phyloP scores from a whole-genome alignment of 2,113 vertebrate genomes.

The Saiga tatarica region DNA sequence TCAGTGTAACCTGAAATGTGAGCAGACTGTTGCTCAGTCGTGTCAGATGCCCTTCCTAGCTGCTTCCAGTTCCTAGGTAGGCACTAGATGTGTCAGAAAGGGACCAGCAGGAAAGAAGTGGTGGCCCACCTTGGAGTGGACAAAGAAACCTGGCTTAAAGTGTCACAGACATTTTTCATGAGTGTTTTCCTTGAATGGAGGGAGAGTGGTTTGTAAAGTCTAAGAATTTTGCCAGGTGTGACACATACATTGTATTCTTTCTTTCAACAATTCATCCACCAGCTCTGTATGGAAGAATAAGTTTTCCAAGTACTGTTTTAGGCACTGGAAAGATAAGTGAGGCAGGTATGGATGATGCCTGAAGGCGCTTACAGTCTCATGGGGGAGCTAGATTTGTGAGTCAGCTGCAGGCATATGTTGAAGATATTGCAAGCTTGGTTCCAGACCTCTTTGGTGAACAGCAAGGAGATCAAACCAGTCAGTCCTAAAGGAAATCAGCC shows the following conservation, averaged over 20 bases:
- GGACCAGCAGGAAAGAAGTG: background rate
- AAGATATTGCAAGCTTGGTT: background rate
- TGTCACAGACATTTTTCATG: background rate
- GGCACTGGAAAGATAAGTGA: background rate
- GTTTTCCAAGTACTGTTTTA: background rate
- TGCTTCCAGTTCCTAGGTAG: background rate
- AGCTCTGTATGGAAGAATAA: background rate
- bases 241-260: background rate
- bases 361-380: background rate
- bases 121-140: background rate
- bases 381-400: background rate
- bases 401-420: background rate
- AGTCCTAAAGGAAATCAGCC: background rate
- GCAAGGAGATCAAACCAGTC: background rate
- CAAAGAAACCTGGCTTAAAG: background rate
- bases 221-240: background rate
- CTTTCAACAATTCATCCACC: background rate
- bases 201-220: background rate
- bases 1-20: background rate
- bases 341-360: background rate
- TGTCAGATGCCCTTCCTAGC: background rate
- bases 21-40: background rate
- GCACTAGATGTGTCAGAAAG: background rate
- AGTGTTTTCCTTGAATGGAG: background rate
- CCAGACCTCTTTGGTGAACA: background rate